Evolutionary conservation across 2,113 vertebrate species (phyloP).

Genomic region (Struthio camelus): DNA sequence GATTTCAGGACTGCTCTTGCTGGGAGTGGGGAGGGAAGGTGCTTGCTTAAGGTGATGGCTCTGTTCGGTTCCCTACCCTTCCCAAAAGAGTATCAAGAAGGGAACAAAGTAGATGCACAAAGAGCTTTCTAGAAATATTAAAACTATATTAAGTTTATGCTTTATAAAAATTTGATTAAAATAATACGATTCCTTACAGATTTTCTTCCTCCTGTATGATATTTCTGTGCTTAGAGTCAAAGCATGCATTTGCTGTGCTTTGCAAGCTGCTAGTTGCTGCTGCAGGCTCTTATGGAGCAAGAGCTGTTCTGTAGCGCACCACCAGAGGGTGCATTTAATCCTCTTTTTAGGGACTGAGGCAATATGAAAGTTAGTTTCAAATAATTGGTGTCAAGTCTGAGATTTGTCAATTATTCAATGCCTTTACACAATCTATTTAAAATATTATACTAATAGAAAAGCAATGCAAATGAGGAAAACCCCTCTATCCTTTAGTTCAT

Average conservation of each 20-base stretch:
- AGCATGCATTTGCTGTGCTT: not conserved
- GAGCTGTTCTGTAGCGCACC: not conserved
- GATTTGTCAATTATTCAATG: not conserved
- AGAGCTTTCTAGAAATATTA: no score
- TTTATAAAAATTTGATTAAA: not conserved
- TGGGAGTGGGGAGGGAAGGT: not conserved
- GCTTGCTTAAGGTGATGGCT: not conserved
- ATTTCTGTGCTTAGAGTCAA: not conserved
- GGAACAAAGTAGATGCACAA: fast-evolving
- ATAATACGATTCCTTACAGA: not conserved
- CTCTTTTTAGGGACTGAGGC: not conserved
- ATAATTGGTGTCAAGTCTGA: not conserved
- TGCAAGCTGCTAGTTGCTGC: not conserved
- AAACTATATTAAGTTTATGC: not conserved
- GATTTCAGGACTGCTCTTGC: not conserved
- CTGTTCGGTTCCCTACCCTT: fast-evolving
- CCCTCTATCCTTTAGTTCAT: no score
- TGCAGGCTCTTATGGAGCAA: not conserved
- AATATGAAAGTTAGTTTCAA: not conserved
- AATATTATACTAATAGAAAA: not conserved
- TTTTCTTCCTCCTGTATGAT: not conserved
- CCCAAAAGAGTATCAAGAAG: not conserved
- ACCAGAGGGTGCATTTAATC: conserved; percentile 43
- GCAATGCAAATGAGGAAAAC: not conserved
- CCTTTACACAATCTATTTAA: not conserved